These are phyloP conservation scores for Crocodylus rhombifer DNA, from an alignment of 2,797 vertebrate genomes.

Conservation along the genomic window DNA sequence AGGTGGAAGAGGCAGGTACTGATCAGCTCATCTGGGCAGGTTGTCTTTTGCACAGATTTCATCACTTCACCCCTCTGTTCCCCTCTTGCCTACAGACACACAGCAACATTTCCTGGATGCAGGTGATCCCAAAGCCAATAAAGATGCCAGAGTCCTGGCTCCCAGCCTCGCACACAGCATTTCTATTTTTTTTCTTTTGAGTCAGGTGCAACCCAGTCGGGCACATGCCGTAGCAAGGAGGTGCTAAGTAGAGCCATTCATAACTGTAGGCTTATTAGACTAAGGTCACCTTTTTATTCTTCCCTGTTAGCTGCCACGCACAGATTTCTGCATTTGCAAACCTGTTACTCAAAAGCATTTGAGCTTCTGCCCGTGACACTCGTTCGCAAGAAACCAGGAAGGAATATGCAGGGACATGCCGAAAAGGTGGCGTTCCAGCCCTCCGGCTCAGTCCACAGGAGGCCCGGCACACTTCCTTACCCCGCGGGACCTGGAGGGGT, in stretches of 20 bases:
- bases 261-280: neutral
- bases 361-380: neutral
- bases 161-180: neutral
- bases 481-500: neutral
- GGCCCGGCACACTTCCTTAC: fast-evolving
- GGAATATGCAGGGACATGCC: neutral
- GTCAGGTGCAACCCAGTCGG: neutral
- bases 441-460: neutral
- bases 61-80: conserved; percentile 10
- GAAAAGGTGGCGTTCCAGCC: neutral
- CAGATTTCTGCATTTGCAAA: neutral
- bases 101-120: conserved; percentile 29
- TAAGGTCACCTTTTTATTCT: neutral
- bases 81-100: conserved; percentile 46
- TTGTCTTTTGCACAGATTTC: conserved; percentile 64
- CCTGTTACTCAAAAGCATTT: neutral
- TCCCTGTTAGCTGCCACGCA: neutral
- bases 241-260: fast-evolving
- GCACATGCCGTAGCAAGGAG: neutral
- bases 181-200: neutral
- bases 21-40: conserved; percentile 17
- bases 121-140: neutral
- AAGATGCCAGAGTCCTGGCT: neutral
- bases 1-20: conserved; percentile 41
- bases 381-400: neutral